Evolutionary conservation across 1,140 invertebrate genomes (phyloP).

Genomic region (Drosophila sproati): DNA sequence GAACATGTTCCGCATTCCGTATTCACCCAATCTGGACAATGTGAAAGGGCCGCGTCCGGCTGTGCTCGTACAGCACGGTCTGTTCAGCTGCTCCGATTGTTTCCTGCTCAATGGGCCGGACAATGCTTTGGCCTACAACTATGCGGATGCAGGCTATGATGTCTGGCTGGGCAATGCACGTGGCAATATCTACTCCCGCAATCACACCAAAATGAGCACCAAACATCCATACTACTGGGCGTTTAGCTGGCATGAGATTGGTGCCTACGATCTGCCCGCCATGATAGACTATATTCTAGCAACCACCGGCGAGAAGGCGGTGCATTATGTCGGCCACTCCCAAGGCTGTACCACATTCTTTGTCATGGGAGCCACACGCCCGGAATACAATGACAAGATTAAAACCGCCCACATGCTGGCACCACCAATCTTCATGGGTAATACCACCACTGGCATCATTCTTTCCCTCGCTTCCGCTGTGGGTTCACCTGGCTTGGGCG

Average conservation of each 20-base stretch:
- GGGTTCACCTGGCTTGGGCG: constrained; percentile 50
- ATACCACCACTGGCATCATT: constrained; percentile 85
- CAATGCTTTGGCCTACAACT: constrained; percentile 86
- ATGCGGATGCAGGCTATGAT: constrained; percentile 90
- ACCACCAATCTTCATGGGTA: constrained; percentile 86
- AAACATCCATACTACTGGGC: constrained; percentile 87
- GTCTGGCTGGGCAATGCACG: constrained; percentile 87
- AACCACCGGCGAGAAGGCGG: constrained; percentile 85
- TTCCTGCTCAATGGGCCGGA: constrained; percentile 89
- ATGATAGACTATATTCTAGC: constrained; percentile 88
- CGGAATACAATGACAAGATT: constrained; percentile 87
- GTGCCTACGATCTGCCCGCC: constrained; percentile 88
- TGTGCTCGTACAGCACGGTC: constrained; percentile 91
- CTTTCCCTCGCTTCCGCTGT: constrained; percentile 42
- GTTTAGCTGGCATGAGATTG: constrained; percentile 89
- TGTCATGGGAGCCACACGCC: constrained; percentile 85
- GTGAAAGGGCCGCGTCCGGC: constrained; percentile 71
- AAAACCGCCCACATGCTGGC: constrained; percentile 86
- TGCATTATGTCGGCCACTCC: constrained; percentile 89
- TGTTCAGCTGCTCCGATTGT: constrained; percentile 91
- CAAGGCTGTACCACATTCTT: constrained; percentile 87
- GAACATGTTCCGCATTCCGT: constrained; percentile 85
- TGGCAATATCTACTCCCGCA: constrained; percentile 88
- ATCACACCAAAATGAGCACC: constrained; percentile 86
- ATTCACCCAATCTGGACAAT: constrained; percentile 65